Conservation (phyloP, 2,113 vertebrate genomes). For the Fulmarus glacialis region DNA sequence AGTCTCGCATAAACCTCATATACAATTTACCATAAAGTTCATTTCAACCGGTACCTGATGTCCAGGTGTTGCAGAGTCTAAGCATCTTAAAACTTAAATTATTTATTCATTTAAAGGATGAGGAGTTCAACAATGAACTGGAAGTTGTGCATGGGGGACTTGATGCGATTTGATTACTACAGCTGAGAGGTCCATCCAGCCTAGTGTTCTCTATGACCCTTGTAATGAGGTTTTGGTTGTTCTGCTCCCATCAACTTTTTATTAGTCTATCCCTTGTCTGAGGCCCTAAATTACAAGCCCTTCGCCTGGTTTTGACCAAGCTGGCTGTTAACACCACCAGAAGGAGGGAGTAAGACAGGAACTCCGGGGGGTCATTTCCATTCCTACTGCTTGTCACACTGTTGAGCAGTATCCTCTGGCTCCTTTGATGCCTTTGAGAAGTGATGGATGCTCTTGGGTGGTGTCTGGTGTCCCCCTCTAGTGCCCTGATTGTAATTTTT, state of each 20-base stretch:
- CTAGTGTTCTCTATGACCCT: neutral
- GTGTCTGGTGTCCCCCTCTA: neutral
- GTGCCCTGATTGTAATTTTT: neutral
- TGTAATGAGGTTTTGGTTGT: neutral
- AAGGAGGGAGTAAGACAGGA: neutral
- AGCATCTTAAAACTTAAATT: neutral
- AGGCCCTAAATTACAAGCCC: neutral
- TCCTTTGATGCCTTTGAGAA: neutral
- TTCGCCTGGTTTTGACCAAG: neutral
- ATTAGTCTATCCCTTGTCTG: neutral
- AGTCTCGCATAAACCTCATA: rapidly evolving
- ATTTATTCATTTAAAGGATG: neutral
- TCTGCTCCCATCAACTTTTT: neutral
- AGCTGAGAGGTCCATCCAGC: neutral
- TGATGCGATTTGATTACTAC: neutral
- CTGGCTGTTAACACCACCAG: neutral
- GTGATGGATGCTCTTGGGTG: neutral
- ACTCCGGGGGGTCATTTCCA: rapidly evolving
- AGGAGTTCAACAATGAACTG: neutral
- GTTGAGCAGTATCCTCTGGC: neutral
- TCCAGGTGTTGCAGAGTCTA: neutral
- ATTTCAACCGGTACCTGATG: neutral
- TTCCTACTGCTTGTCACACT: neutral
- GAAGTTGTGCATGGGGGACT: rapidly evolving
- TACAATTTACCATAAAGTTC: neutral